Percentiles rank a stretch among this genome's conserved stretches.
phyloP scores from a whole-genome alignment of 2,113 vertebrate genomes.

The Microtus montanus region DNA sequence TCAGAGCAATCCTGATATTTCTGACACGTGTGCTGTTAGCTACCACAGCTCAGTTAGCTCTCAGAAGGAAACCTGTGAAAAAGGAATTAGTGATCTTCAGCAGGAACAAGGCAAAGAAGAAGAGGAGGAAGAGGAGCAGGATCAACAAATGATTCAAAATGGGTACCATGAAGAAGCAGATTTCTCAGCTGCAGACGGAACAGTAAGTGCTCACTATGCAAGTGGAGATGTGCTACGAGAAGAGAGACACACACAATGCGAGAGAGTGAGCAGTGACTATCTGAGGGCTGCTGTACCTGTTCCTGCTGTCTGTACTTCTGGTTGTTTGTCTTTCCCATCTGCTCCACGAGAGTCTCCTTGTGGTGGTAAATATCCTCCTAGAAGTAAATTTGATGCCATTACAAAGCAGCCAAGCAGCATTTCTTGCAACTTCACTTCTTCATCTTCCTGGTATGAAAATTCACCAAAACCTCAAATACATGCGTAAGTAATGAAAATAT shows the following conservation, averaged over 20 bases:
- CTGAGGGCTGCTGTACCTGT: slow-evolving; percentile 77
- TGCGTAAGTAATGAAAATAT: slow-evolving; percentile 89
- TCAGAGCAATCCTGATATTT: slow-evolving; percentile 90
- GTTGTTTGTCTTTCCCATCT: slow-evolving; percentile 87
- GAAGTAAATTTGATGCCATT: slow-evolving; percentile 85
- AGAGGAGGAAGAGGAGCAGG: slow-evolving; percentile 89
- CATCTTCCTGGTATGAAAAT: slow-evolving; percentile 93
- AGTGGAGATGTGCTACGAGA: slow-evolving; percentile 75
- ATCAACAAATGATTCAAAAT: slow-evolving; percentile 97
- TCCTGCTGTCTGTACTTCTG: slow-evolving; percentile 86
- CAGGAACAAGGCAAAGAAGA: slow-evolving; percentile 83
- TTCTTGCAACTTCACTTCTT: slow-evolving; percentile 80
- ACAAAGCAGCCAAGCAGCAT: slow-evolving; percentile 86
- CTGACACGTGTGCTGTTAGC: slow-evolving; percentile 89
- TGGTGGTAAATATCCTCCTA: slow-evolving; percentile 83
- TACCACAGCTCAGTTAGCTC: slow-evolving; percentile 82
- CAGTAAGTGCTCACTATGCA: slow-evolving; percentile 78
- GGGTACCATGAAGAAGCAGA: slow-evolving; percentile 96
- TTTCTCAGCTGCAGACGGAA: slow-evolving; percentile 86
- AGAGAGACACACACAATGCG: slow-evolving; percentile 78
- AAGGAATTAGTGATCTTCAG: slow-evolving; percentile 82
- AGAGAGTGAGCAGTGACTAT: slow-evolving; percentile 80
- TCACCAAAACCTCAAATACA: slow-evolving; percentile 92
- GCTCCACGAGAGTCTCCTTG: slow-evolving; percentile 87
- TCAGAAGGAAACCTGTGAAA: slow-evolving; percentile 79